Percentiles rank a stretch among this genome's conserved stretches.
Conservation (phyloP, 2,888 invertebrate genomes). For the Marronus borbonicus region DNA sequence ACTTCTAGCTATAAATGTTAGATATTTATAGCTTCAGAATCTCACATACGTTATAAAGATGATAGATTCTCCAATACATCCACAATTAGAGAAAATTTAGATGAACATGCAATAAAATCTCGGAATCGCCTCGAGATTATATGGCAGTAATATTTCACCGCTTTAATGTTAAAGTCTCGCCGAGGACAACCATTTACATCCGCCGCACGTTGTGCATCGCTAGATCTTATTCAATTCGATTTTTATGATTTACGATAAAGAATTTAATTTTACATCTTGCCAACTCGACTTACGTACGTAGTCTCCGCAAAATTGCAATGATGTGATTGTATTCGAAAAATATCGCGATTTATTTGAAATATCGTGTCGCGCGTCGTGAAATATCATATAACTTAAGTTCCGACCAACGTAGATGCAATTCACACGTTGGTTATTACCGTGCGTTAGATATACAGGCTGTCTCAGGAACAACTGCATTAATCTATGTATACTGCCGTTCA, state of each 20-base stretch:
- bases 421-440: too few relatives aligned
- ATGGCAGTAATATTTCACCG: constrained; percentile 22
- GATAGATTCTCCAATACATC: constrained; percentile 11
- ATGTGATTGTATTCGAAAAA: background rate
- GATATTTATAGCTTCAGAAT: too few relatives aligned
- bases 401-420: too few relatives aligned
- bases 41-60: background rate
- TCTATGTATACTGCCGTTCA: too few relatives aligned
- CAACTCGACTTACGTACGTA: constrained; percentile 27
- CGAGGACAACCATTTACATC: constrained; percentile 21
- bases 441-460: too few relatives aligned
- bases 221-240: constrained; percentile 45
- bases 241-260: constrained; percentile 52
- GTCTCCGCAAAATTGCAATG: too few relatives aligned
- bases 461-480: too few relatives aligned
- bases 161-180: constrained; percentile 17
- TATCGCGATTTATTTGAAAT: background rate
- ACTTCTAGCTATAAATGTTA: too few relatives aligned
- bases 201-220: constrained; percentile 35
- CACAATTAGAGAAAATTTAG: constrained; percentile 17
- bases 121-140: constrained; percentile 15
- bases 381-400: too few relatives aligned
- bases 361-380: too few relatives aligned
- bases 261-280: constrained; percentile 56
- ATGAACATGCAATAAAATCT: constrained; percentile 16